Percentiles rank a stretch among this genome's conserved stretches.
These are phyloP conservation scores for Pammene fasciana DNA, from an alignment of 2,888 invertebrate species.

Conservation along the genomic window DNA sequence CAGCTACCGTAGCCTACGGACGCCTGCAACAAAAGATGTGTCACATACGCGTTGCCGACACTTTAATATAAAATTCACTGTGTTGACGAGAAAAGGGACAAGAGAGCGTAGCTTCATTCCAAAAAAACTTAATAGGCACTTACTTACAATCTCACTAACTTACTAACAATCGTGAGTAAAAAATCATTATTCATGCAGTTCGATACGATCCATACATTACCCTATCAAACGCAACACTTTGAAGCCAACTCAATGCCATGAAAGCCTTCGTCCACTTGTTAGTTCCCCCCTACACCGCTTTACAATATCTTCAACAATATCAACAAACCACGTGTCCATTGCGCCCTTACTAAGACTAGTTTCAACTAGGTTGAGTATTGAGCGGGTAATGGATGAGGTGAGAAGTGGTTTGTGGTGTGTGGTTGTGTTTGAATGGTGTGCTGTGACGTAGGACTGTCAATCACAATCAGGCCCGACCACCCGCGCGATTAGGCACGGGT, in stretches of 20 bases:
- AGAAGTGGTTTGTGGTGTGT: background rate
- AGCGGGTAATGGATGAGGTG: constrained; percentile 11
- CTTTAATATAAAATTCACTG: no score
- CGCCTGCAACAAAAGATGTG: no score
- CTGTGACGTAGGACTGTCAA: constrained; percentile 47
- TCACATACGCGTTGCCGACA: no score
- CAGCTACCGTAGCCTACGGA: no score
- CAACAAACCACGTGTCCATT: background rate
- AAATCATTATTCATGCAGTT: constrained; percentile 38
- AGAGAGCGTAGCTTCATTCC: background rate
- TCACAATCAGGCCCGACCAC: constrained; percentile 48
- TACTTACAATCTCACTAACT: background rate
- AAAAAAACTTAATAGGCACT: background rate
- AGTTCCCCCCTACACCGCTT: constrained; percentile 6
- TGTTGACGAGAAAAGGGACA: no score
- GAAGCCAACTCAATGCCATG: constrained; percentile 32
- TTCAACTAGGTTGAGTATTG: background rate
- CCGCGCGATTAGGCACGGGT: constrained; percentile 45
- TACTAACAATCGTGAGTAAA: constrained; percentile 25
- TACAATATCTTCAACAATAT: background rate
- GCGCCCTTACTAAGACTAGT: background rate
- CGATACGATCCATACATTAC: constrained; percentile 38
- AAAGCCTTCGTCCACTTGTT: constrained; percentile 39
- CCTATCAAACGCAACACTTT: constrained; percentile 37
- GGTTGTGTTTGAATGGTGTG: constrained; percentile 38